Evolutionary conservation across 2,797 vertebrate genomes (phyloP).

Genomic region (Xyrichtys novacula): DNA sequence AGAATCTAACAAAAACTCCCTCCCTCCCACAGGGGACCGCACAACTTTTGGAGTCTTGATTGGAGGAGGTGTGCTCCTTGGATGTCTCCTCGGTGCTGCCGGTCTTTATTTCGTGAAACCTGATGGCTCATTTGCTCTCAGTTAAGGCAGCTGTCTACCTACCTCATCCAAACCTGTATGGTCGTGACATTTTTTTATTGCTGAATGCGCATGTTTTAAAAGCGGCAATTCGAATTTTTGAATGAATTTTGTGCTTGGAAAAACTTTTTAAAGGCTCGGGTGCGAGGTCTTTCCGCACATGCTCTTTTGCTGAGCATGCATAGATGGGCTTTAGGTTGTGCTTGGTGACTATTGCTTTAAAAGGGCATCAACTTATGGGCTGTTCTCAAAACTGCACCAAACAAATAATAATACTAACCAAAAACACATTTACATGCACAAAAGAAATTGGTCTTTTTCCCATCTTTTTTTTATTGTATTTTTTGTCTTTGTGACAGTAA

Average conservation of each 20-base stretch:
- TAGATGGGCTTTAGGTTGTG: not conserved
- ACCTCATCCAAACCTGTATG: conserved; percentile 50
- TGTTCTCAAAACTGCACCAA: not conserved
- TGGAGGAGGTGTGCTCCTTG: conserved; percentile 18
- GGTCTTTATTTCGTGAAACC: conserved; percentile 19
- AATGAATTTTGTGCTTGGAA: not conserved
- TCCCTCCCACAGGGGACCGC: conserved; percentile 66
- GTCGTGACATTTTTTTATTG: conserved; percentile 4
- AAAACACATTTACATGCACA: not conserved
- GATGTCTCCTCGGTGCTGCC: not conserved
- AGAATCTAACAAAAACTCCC: conserved; percentile 57
- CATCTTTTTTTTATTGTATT: not conserved
- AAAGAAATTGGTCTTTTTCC: not conserved
- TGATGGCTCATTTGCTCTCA: conserved; percentile 45
- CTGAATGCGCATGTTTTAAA: conserved; percentile 32
- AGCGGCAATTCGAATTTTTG: not conserved
- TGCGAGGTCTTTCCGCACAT: conserved; percentile 12
- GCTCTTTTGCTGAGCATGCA: not conserved
- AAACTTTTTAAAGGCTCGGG: not conserved
- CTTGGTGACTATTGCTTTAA: conserved; percentile 1
- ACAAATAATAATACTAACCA: conserved; percentile 16
- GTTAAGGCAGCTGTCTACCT: conserved; percentile 30
- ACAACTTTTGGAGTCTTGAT: conserved; percentile 47
- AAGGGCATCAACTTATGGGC: conserved; percentile 8
- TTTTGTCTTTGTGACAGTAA: not conserved